phyloP scores from a whole-genome alignment of 2,113 vertebrate species.

The Bubalus kerabau region DNA sequence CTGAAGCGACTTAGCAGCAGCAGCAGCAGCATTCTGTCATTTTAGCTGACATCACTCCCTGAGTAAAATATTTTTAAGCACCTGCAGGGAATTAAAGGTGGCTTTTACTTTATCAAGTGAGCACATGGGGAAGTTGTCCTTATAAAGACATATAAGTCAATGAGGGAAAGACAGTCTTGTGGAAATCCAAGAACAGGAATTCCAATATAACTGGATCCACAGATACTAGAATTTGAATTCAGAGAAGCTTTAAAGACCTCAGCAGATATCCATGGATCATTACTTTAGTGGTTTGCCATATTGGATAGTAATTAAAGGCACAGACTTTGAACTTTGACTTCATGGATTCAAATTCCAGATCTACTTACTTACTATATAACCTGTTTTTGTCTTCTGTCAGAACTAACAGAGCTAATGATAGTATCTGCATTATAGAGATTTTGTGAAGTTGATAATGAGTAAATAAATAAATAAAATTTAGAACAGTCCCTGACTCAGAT shows the following conservation, averaged over 20 bases:
- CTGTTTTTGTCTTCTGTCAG: background rate
- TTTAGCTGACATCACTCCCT: background rate
- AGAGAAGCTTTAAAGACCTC: background rate
- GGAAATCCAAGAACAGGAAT: background rate
- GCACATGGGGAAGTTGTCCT: background rate
- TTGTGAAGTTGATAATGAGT: background rate
- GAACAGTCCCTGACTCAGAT: background rate
- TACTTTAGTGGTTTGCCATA: background rate
- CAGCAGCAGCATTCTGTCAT: background rate
- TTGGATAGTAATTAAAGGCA: background rate
- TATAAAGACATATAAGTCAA: background rate
- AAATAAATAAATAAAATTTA: background rate
- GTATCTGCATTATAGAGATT: background rate
- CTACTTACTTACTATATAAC: background rate
- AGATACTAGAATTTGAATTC: background rate
- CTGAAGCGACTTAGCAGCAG: too few relatives aligned
- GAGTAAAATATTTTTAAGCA: background rate
- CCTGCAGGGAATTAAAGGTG: background rate
- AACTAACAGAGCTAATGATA: background rate
- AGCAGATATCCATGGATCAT: background rate
- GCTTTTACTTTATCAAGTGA: background rate
- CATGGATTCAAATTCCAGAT: background rate
- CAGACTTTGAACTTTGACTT: background rate
- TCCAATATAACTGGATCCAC: background rate
- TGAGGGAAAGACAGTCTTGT: background rate